Percentiles rank a stretch among this genome's conserved stretches.
These are phyloP conservation scores for Alentia gelatinosa DNA, from an alignment of 2,888 invertebrate species.

Conservation along the genomic window DNA sequence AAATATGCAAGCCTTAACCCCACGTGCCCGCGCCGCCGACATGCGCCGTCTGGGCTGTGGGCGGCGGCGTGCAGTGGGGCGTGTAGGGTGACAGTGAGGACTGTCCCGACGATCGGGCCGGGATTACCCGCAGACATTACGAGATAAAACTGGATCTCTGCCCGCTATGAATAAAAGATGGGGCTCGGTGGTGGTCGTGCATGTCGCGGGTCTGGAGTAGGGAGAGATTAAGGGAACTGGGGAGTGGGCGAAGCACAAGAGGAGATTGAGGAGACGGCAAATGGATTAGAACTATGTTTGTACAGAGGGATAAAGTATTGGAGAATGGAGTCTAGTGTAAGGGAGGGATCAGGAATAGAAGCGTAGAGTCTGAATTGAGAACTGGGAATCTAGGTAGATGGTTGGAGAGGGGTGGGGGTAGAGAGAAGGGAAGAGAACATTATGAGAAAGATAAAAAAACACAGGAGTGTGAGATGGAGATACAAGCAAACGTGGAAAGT, in stretches of 20 bases:
- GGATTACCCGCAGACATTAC: not conserved
- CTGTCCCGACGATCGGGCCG: not conserved
- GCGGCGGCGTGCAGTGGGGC: not conserved
- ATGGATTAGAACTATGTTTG: not conserved
- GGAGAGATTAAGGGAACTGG: not conserved
- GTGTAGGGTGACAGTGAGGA: not conserved
- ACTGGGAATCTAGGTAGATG: not conserved
- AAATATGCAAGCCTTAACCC: not conserved
- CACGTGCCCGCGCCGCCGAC: not conserved
- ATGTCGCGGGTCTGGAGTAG: not conserved
- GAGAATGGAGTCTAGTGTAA: not conserved
- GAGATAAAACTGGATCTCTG: not conserved
- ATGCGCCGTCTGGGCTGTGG: not conserved
- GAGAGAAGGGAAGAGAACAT: not conserved
- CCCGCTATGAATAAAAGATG: constrained; percentile 3
- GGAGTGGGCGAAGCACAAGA: not conserved
- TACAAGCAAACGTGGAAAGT: not conserved
- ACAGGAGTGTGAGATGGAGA: not conserved
- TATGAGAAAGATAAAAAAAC: not conserved
- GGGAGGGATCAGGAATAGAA: not conserved
- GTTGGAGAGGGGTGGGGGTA: not conserved
- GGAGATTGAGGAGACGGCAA: not conserved
- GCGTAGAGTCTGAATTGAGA: not conserved
- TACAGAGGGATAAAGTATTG: not conserved
- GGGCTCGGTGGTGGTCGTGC: not conserved